Evolutionary conservation across 1,140 invertebrate genomes (phyloP), one percentile per base, ranked within the genome.

Genomic region (Subanguina moxae): DNA sequence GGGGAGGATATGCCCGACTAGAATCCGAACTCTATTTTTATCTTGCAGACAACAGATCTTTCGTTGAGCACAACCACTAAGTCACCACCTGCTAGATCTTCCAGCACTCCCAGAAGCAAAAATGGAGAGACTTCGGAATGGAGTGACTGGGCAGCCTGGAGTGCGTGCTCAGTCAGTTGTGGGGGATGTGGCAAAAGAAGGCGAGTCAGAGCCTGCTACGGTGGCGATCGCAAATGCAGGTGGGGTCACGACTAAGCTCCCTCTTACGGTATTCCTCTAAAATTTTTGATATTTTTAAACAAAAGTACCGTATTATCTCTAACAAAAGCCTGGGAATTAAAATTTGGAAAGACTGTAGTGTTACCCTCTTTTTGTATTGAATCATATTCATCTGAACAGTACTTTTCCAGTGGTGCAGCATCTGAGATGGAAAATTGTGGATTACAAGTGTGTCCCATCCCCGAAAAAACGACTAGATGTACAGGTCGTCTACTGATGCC

Each of bases 171-270:
- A 5, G 72, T 65, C 9, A 52, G 67, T 8, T 79, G 78, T 64
- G 78, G 78, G 42, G 78, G 74, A 21, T 79, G 78, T 57, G 78
- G 78, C 42, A 65, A 71, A 19, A 57, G 70, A 57, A 76, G 61
- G 32, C 63, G 78, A 32, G 68, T 80, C 28, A 63, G 78, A 56
- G 71, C 73, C 8, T 79, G 78, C 43, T 75, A 80, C 27, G 70
- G 67, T 43, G 78, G 78, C 23, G 63, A 78, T 62, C 46, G 64
- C 25, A 46, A 68, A 67, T 79, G 74, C 59, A 19, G 32, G 67
- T 79, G 0, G 48, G 63, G 0, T n/a, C n/a, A n/a, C n/a, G n/a
- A n/a, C n/a, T n/a, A n/a, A n/a, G n/a, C n/a, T n/a, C n/a, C n/a
- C n/a, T n/a, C n/a, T n/a, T n/a, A n/a, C n/a, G n/a, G n/a, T n/a